Evolutionary conservation across 2,888 invertebrate genomes (phyloP).

Genomic region (Stenoptilia bipunctidactyla): DNA sequence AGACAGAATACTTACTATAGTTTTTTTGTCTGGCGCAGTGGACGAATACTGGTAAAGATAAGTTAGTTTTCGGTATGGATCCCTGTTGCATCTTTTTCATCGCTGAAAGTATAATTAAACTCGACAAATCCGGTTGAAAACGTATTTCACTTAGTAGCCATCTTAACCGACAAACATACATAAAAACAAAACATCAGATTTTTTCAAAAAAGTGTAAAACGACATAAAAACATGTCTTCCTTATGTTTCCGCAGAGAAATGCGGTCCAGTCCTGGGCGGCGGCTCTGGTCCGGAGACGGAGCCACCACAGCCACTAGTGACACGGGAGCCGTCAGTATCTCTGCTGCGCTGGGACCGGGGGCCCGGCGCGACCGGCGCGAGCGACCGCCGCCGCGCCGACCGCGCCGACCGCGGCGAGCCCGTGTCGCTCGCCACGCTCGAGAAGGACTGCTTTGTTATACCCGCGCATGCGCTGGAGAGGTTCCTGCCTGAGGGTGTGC

Average conservation of each 20-base stretch:
- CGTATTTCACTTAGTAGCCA: too few species aligned
- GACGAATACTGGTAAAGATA: too few species aligned
- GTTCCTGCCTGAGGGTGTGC: conserved; percentile 91
- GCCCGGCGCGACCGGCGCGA: conserved; percentile 45
- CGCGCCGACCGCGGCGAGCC: conserved; percentile 73
- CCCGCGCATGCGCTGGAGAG: conserved; percentile 89
- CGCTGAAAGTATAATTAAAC: too few species aligned
- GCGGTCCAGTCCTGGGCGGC: conserved; percentile 77
- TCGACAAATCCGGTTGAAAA: too few species aligned
- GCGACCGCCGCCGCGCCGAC: conserved; percentile 22
- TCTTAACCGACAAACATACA: too few species aligned
- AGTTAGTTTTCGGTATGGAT: too few species aligned
- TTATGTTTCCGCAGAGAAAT: conserved; percentile 74
- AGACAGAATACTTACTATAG: too few species aligned
- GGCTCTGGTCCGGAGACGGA: conserved; percentile 75
- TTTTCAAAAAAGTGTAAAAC: too few species aligned
- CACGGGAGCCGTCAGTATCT: conserved; percentile 76
- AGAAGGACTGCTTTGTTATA: conserved; percentile 93
- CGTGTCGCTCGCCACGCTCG: conserved; percentile 83
- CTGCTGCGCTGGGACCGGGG: conserved; percentile 61
- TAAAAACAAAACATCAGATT: too few species aligned
- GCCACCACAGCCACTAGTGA: conserved; percentile 79
- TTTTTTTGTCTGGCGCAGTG: too few species aligned
- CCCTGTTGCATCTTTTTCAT: too few species aligned
- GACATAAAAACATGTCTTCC: too few species aligned